These are phyloP conservation scores for Papilio aristodemus DNA, from an alignment of 1,140 invertebrate genomes.

Conservation along the genomic window DNA sequence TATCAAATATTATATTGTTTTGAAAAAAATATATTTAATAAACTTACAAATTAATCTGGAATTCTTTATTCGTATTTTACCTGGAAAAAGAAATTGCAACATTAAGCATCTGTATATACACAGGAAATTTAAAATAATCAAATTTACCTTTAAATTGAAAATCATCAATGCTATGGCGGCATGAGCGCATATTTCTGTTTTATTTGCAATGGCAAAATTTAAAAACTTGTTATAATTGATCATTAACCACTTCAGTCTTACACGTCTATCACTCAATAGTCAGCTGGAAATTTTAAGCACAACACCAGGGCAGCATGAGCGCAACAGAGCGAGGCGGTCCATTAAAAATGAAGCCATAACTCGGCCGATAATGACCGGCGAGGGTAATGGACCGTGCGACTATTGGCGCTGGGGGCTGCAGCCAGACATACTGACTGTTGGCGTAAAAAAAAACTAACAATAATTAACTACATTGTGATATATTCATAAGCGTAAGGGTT, in stretches of 20 bases:
- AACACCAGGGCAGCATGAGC: constrained; percentile 31
- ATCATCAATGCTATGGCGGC: no score
- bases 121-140: no score
- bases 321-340: constrained; percentile 35
- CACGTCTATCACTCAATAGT: not conserved
- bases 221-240: not conserved
- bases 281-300: not conserved
- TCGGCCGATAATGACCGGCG: constrained; percentile 44
- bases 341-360: constrained; percentile 51
- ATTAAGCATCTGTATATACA: no score
- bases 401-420: constrained; percentile 24
- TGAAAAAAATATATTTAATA: no score
- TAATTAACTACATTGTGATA: constrained; percentile 22
- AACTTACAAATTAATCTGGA: no score
- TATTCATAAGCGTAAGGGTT: constrained; percentile 7
- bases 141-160: no score
- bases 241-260: not conserved
- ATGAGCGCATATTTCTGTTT: no score
- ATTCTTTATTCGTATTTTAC: no score
- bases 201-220: no score
- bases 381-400: constrained; percentile 38
- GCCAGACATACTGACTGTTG: not conserved
- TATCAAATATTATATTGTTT: no score
- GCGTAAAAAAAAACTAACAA: constrained; percentile 8
- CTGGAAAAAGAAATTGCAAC: no score